Evolutionary conservation across 2,113 vertebrate species (phyloP), one percentile per base, ranked within the genome.

Genomic region (Gasterosteus aculeatus): DNA sequence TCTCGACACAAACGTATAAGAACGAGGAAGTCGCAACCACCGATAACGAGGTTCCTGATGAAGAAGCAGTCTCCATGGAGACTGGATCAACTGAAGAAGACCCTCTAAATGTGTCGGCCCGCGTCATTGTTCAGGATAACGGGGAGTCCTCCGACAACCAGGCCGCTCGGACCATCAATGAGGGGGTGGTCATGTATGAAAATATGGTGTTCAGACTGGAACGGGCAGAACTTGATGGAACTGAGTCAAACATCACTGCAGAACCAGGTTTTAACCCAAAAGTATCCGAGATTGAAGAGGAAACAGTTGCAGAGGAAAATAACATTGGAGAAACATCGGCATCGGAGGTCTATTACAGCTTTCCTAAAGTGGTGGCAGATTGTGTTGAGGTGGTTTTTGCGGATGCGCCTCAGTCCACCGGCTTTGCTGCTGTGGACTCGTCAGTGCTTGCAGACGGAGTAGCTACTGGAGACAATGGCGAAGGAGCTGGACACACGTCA

Each of bases 1-100:
- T 78, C 61, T 80, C 75, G 57, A 80, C 70, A 1, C 87, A 86
- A 81, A 89, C 80, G 0, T 4, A 7, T 5, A 9, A 66, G 0
- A 47, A 49, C 1, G 67, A 54, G 2, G 61, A 33, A 0, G 14
- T 54, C 9, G 16, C 64, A 41, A 9, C 22, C 10, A 8, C 38
- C 12, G 18, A 14, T 12, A 42, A 14, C 19, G 46, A 54, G 5
- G 14, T 0, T 61, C n/a, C 5, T 8, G 15, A 10, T 7, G 66
- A 75, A 57, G 39, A 57, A 4, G 29, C 15, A 4, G 1, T 8
- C 5, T 0, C 5, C 9, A 26, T 42, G 16, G 69, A 68, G 54
- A 10, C 69, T 0, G 42, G 9, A 26, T 22, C 5, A 16, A 15
- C 11, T 7, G 56, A 69, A 41, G 59, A 49, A 42, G 22, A 59